phyloP scores from a whole-genome alignment of 1,140 invertebrate genomes.

The Notospermus geniculatus region DNA sequence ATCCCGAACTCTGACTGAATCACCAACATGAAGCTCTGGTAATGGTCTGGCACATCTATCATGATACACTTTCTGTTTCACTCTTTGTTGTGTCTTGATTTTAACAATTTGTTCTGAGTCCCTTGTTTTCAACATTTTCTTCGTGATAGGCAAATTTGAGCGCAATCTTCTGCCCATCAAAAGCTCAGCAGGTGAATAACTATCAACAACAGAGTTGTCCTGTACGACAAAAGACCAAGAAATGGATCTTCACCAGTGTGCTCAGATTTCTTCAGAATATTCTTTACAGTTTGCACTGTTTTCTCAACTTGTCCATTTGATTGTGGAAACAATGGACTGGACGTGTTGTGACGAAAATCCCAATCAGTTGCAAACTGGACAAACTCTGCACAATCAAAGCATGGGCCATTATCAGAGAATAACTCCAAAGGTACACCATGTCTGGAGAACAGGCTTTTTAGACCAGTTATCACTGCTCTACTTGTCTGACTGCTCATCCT shows the following conservation, averaged over 20 bases:
- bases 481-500: too few relatives aligned
- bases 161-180: constrained; percentile 23
- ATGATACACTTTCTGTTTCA: too few relatives aligned
- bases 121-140: neutral
- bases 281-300: constrained; percentile 17
- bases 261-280: too few relatives aligned
- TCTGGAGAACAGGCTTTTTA: neutral
- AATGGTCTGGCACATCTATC: too few relatives aligned
- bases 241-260: constrained; percentile 25
- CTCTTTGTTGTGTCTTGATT: too few relatives aligned
- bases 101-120: neutral
- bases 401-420: neutral
- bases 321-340: neutral
- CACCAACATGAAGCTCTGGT: too few relatives aligned
- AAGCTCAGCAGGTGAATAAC: constrained; percentile 19
- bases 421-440: neutral
- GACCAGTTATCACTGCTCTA: too few relatives aligned
- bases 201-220: constrained; percentile 17
- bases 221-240: constrained; percentile 18
- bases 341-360: neutral
- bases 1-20: too few relatives aligned
- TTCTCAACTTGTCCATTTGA: neutral
- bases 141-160: constrained; percentile 8
- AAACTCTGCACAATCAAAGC: neutral
- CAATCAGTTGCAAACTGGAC: neutral